Evolutionary conservation across 2,797 vertebrate species (phyloP), one percentile per base, ranked within the genome.

Genomic region (Artibeus jamaicensis): DNA sequence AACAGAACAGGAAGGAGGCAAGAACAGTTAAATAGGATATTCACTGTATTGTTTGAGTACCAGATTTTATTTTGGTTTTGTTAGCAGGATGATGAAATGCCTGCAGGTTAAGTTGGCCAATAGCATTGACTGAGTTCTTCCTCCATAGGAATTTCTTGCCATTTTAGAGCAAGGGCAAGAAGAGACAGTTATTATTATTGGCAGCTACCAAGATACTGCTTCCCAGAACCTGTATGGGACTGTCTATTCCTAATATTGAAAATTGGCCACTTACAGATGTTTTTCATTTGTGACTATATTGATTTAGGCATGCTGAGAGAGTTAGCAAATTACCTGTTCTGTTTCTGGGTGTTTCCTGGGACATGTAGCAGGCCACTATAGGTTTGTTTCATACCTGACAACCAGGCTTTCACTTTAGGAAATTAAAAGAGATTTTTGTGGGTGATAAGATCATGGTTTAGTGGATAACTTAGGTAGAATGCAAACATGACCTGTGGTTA

Each of bases 351-450:
- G 55, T 96, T 91, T 95, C 68, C 78, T 96, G 89, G 91, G 79
- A 91, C 59, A 86, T 79, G 67, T 91, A 94, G 83, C 70, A 86
- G 57, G 26, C 91, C 46, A 91, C 57, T 55, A 29, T 93, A 67
- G 59, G 55, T 96, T 93, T 91, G 79, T 94, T 70, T 94, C 70
- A 76, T 37, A 77, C 83, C 86, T 84, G 78, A 96, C 39, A 91
- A 81, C 50, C 93, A 96, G 68, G 21, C 70, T 97, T 96, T 91
- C 48, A 50, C 96, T 94, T 94, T 86, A 91, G 57, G 74, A 93
- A 94, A 93, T 81, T 83, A 83, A 89, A 62, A 90, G 70, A 81
- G 77, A 92, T 93, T 37, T 10, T 81, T 73, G 50, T 86, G 34
- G 83, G 55, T 14, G 86, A 94, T 94, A 84, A 78, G 50, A 87